A percentile compares a stretch with the other conserved stretches of the same genome.
These are phyloP conservation scores for Endotricha flammealis DNA, from an alignment of 2,888 invertebrate genomes.

Conservation along the genomic window DNA sequence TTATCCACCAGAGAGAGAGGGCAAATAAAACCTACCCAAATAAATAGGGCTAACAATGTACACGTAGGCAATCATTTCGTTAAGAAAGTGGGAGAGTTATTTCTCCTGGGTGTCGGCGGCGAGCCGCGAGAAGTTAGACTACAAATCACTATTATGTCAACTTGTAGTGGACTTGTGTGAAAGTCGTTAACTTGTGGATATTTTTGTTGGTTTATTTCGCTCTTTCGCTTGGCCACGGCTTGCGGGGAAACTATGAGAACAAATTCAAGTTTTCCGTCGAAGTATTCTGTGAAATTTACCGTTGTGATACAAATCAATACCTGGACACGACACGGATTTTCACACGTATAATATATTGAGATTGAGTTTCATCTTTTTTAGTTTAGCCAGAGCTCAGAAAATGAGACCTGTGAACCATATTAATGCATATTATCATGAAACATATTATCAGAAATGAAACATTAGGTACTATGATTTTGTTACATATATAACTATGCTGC, in stretches of 20 bases:
- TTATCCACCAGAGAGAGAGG: slow-evolving; percentile 65
- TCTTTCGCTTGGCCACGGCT: not conserved
- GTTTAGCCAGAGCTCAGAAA: too few species aligned
- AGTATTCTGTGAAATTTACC: not conserved
- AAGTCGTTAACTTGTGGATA: slow-evolving; percentile 17
- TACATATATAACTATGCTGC: too few species aligned
- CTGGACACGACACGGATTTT: too few species aligned
- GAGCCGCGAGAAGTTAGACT: slow-evolving; percentile 34
- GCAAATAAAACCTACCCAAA: slow-evolving; percentile 71
- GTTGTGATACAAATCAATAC: not conserved
- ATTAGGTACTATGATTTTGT: too few species aligned
- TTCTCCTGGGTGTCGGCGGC: slow-evolving; percentile 54
- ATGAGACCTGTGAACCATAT: too few species aligned
- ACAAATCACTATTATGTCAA: slow-evolving; percentile 67
- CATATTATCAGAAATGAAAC: too few species aligned
- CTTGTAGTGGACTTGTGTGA: slow-evolving; percentile 43
- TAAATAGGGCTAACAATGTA: slow-evolving; percentile 71
- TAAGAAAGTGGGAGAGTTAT: slow-evolving; percentile 73
- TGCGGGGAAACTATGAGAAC: not conserved
- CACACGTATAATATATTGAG: too few species aligned
- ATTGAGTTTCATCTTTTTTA: too few species aligned
- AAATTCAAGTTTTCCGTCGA: not conserved
- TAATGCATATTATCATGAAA: too few species aligned
- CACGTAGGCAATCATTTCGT: slow-evolving; percentile 77
- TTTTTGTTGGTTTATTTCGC: slow-evolving; percentile 7